Percentiles rank a stretch among this genome's conserved stretches.
These are phyloP conservation scores for Uloborus diversus DNA, from an alignment of 1,140 invertebrate species.

Conservation along the genomic window DNA sequence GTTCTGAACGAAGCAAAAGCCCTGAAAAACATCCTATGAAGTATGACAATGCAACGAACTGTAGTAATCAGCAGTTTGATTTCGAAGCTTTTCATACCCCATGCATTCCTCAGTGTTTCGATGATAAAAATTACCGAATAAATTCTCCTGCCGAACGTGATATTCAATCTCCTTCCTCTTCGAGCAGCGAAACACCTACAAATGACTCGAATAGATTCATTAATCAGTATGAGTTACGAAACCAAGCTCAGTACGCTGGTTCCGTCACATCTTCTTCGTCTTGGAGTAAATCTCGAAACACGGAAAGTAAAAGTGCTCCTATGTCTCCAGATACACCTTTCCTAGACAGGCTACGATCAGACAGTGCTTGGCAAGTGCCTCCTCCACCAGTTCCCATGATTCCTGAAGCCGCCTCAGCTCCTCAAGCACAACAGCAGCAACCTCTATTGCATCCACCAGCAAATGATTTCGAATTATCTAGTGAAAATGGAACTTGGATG, in stretches of 20 bases:
- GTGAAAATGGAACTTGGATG: slow-evolving; percentile 54
- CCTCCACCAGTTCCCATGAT: slow-evolving; percentile 64
- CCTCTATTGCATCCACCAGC: slow-evolving; percentile 66
- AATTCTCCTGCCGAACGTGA: slow-evolving; percentile 81
- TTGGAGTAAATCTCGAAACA: neutral
- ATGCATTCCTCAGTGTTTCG: slow-evolving; percentile 59
- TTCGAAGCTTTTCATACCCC: slow-evolving; percentile 53
- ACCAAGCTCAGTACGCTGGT: slow-evolving; percentile 28
- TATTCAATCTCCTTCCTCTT: slow-evolving; percentile 48
- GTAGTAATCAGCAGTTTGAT: slow-evolving; percentile 32
- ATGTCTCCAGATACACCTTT: slow-evolving; percentile 38
- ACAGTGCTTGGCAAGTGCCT: slow-evolving; percentile 30
- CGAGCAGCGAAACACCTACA: neutral
- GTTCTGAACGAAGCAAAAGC: neutral
- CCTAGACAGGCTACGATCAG: slow-evolving; percentile 43
- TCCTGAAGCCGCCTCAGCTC: neutral
- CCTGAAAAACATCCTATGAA: neutral
- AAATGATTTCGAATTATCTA: slow-evolving; percentile 63
- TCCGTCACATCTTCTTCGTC: slow-evolving; percentile 2
- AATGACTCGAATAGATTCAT: slow-evolving; percentile 15
- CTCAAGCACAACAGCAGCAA: neutral
- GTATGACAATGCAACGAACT: neutral
- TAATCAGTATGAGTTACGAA: slow-evolving; percentile 25
- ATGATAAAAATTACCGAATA: slow-evolving; percentile 76
- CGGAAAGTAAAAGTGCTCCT: neutral